Evolutionary conservation across 2,113 vertebrate genomes (phyloP).

Genomic region (Rana temporaria): DNA sequence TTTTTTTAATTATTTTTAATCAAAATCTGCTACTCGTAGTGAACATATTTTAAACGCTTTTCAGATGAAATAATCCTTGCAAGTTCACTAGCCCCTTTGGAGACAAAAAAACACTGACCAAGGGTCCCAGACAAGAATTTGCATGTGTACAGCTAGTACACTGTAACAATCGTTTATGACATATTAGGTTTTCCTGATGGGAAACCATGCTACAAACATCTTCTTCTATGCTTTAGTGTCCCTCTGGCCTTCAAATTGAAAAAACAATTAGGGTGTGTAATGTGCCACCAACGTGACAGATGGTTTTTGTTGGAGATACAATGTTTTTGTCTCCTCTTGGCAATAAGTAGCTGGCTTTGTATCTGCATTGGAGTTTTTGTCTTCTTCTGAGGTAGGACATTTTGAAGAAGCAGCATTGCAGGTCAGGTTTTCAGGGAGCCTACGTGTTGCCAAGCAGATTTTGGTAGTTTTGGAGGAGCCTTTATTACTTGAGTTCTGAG

Average conservation of each 20-base stretch:
- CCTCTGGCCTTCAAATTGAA: background rate
- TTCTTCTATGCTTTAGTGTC: background rate
- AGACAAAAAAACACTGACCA: background rate
- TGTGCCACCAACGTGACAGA: constrained; percentile 65
- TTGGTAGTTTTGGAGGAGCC: constrained; percentile 69
- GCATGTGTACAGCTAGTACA: background rate
- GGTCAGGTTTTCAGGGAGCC: constrained; percentile 58
- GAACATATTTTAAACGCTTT: background rate
- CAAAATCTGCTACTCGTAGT: background rate
- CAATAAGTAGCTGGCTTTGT: constrained; percentile 18
- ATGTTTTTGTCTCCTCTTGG: background rate
- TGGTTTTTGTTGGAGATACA: constrained; percentile 40
- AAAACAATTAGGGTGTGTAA: constrained; percentile 50
- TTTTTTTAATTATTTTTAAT: too few relatives aligned
- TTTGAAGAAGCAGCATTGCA: constrained; percentile 68
- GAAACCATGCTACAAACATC: too few relatives aligned
- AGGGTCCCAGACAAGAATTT: background rate
- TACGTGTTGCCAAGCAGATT: constrained; percentile 54
- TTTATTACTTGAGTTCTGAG: constrained; percentile 64
- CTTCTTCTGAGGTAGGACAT: constrained; percentile 53
- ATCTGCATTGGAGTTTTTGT: constrained; percentile 57
- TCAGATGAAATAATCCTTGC: background rate
- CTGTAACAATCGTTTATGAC: background rate
- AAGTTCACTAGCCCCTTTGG: background rate
- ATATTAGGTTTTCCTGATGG: background rate